A percentile compares a stretch with the other conserved stretches of the same genome.
phyloP scores from a whole-genome alignment of 2,888 invertebrate species.

The Pachycephus smyrnensis region DNA sequence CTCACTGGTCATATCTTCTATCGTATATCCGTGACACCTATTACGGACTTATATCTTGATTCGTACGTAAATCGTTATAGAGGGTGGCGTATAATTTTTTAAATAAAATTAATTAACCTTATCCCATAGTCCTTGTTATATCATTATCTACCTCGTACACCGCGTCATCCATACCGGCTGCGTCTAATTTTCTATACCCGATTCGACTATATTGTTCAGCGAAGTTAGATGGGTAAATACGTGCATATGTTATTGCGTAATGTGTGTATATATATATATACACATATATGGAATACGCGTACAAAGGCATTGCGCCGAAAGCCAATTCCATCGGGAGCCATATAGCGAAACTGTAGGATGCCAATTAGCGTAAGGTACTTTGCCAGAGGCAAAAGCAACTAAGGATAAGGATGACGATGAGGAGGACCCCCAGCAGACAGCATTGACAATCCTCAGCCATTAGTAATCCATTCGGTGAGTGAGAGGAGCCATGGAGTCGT shows the following conservation, averaged over 20 bases:
- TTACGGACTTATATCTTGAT: background rate
- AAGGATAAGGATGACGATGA: background rate
- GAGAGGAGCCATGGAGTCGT: constrained; percentile 25
- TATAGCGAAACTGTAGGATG: background rate
- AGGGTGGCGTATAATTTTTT: background rate
- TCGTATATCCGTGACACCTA: background rate
- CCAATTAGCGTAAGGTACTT: background rate
- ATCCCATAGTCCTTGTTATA: background rate
- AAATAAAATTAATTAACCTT: background rate
- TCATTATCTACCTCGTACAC: background rate
- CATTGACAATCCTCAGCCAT: constrained; percentile 13
- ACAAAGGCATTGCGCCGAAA: background rate
- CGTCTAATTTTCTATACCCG: background rate
- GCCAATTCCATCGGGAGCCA: background rate
- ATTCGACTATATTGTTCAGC: background rate
- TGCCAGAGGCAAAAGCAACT: background rate
- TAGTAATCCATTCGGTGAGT: constrained; percentile 29
- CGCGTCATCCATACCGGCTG: background rate
- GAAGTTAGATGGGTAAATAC: background rate
- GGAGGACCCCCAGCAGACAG: background rate
- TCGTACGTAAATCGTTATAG: background rate
- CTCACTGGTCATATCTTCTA: background rate
- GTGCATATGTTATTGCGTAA: too few relatives aligned
- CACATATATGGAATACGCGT: background rate
- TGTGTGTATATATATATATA: background rate